Percentiles rank a stretch among this genome's conserved stretches.
Evolutionary conservation across 2,113 vertebrate genomes (phyloP).

Genomic region (Pithys albifrons): DNA sequence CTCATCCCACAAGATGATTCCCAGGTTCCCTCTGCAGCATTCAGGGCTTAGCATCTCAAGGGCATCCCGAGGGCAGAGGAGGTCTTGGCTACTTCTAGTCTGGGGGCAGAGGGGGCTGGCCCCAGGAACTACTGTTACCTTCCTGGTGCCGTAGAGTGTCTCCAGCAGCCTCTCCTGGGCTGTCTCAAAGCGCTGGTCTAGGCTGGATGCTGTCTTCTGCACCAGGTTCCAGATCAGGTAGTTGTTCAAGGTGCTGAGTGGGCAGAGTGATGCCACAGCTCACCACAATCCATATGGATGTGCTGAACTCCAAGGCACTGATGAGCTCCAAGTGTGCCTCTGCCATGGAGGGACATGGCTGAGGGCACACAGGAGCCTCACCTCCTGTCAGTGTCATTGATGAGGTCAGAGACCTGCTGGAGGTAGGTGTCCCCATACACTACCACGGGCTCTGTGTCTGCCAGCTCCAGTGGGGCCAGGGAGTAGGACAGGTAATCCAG

Average conservation of each 20-base stretch:
- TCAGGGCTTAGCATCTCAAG: background rate
- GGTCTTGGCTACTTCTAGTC: background rate
- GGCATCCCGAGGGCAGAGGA: background rate
- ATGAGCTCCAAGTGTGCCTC: rapidly evolving
- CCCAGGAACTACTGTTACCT: constrained; percentile 68
- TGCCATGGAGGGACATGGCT: too few relatives aligned
- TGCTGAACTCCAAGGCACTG: background rate
- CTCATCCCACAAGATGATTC: background rate
- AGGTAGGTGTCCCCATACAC: constrained; percentile 91
- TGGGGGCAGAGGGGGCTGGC: background rate
- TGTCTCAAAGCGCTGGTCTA: constrained; percentile 94
- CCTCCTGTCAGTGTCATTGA: constrained; percentile 89
- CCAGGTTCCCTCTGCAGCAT: background rate
- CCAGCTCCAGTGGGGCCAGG: constrained; percentile 87
- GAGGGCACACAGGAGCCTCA: background rate
- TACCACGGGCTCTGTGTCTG: constrained; percentile 88
- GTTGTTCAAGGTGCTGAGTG: constrained; percentile 87
- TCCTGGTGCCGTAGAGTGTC: constrained; percentile 93
- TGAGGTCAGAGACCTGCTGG: constrained; percentile 92
- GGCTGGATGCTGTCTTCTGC: constrained; percentile 88
- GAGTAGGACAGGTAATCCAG: constrained; percentile 89
- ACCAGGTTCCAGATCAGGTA: constrained; percentile 98
- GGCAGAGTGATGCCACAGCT: background rate
- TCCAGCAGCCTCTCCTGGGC: constrained; percentile 94
- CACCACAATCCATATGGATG: rapidly evolving